These are phyloP conservation scores for Mythimna pallens DNA, from an alignment of 2,888 invertebrate genomes.

Conservation along the genomic window DNA sequence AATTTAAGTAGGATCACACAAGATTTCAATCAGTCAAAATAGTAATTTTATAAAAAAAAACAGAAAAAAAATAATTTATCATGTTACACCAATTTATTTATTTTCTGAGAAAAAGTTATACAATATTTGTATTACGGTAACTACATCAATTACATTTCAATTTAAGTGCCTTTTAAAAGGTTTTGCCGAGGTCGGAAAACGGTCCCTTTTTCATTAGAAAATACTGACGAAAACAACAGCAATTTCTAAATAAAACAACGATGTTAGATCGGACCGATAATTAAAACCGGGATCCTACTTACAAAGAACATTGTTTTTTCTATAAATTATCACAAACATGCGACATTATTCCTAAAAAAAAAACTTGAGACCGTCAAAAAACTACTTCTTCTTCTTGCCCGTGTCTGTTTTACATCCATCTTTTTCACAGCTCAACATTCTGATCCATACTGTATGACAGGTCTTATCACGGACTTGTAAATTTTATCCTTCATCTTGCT, in stretches of 20 bases:
- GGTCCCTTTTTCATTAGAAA: conserved; percentile 5
- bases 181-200: conserved; percentile 1
- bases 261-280: neutral
- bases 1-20: neutral
- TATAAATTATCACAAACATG: neutral
- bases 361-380: too few relatives aligned
- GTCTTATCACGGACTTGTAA: too few relatives aligned
- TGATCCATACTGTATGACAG: too few relatives aligned
- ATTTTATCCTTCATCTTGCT: too few relatives aligned
- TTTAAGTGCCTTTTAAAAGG: neutral
- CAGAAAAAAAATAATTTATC: neutral
- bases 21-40: conserved; percentile 3
- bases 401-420: too few relatives aligned
- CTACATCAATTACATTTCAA: neutral
- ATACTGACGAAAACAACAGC: neutral
- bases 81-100: neutral
- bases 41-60: neutral
- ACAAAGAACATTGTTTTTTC: neutral
- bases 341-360: neutral
- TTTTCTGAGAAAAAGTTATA: neutral
- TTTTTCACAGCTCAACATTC: too few relatives aligned
- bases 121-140: neutral
- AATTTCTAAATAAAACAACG: conserved; percentile 3
- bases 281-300: neutral
- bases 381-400: too few relatives aligned